Evolutionary conservation across 2,888 invertebrate species (phyloP).

Genomic region (Harpagoxenus sublaevis): DNA sequence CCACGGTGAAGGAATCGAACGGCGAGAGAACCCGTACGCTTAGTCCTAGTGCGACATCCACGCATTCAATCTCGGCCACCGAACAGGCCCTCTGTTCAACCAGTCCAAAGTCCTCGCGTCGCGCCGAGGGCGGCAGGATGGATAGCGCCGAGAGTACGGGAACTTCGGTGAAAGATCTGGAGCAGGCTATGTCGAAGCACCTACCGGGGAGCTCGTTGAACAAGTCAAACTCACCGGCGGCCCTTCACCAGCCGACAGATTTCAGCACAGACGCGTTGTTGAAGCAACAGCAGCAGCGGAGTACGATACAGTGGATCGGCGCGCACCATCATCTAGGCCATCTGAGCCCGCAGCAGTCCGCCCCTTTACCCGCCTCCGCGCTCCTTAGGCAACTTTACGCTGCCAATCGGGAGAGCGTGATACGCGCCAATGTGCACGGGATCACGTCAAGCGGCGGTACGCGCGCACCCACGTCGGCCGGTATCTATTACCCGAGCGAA

Average conservation of each 20-base stretch:
- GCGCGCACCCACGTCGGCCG: conserved; percentile 80
- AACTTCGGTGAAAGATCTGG: conserved; percentile 95
- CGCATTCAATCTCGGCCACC: conserved; percentile 88
- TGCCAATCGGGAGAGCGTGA: conserved; percentile 96
- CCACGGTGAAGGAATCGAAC: conserved; percentile 85
- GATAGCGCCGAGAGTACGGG: conserved; percentile 86
- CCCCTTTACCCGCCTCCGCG: conserved; percentile 94
- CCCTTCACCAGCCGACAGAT: conserved; percentile 92
- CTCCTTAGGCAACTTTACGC: conserved; percentile 94
- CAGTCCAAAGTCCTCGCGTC: conserved; percentile 82
- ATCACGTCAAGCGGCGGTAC: conserved; percentile 87
- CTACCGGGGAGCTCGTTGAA: conserved; percentile 89
- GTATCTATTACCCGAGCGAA: conserved; percentile 82
- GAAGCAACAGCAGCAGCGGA: conserved; percentile 93
- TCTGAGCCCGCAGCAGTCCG: conserved; percentile 88
- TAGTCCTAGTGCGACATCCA: conserved; percentile 88
- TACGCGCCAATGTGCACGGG: conserved; percentile 93
- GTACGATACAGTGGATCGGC: conserved; percentile 97
- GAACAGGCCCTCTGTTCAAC: conserved; percentile 83
- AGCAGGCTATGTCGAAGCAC: conserved; percentile 99
- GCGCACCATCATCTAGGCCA: conserved; percentile 90
- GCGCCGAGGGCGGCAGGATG: conserved; percentile 76
- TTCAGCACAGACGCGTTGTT: conserved; percentile 95
- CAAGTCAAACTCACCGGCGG: conserved; percentile 87
- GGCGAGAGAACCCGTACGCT: conserved; percentile 86